Percentiles rank a stretch among this genome's conserved stretches.
phyloP scores from a whole-genome alignment of 2,888 invertebrate species.

The Lottia gigantea region DNA sequence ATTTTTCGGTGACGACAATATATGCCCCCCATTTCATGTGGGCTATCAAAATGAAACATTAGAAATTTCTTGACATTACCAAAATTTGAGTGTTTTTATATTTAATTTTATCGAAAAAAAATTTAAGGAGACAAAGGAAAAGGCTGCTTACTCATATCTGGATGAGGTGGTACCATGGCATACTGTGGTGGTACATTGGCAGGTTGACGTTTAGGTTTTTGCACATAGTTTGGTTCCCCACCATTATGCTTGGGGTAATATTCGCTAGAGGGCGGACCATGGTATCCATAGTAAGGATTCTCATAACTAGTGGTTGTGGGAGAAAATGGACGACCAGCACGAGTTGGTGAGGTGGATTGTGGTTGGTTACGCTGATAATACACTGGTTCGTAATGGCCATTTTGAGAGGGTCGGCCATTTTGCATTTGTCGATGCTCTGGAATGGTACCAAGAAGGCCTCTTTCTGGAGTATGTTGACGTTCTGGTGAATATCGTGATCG shows the following conservation, averaged over 20 bases:
- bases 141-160: slow-evolving; percentile 34
- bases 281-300: slow-evolving; percentile 19
- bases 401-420: slow-evolving; percentile 32
- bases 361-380: slow-evolving; percentile 10
- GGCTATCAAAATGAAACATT: too few relatives aligned
- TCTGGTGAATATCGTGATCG: slow-evolving; percentile 45
- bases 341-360: slow-evolving; percentile 11
- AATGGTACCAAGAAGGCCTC: slow-evolving; percentile 48
- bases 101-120: too few relatives aligned
- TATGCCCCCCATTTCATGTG: too few relatives aligned
- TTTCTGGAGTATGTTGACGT: slow-evolving; percentile 46
- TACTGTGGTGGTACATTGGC: not conserved
- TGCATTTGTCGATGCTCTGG: slow-evolving; percentile 54
- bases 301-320: slow-evolving; percentile 10
- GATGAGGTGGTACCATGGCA: slow-evolving; percentile 37
- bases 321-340: slow-evolving; percentile 11
- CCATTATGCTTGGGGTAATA: slow-evolving; percentile 19
- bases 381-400: slow-evolving; percentile 26
- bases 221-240: slow-evolving; percentile 13
- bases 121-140: too few relatives aligned
- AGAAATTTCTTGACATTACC: not conserved
- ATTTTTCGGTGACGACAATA: too few relatives aligned
- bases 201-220: not conserved
- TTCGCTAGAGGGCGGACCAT: slow-evolving; percentile 24
- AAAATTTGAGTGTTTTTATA: not conserved